These are phyloP conservation scores for Xestobium rufovillosum DNA, from an alignment of 2,888 invertebrate species.

Conservation along the genomic window DNA sequence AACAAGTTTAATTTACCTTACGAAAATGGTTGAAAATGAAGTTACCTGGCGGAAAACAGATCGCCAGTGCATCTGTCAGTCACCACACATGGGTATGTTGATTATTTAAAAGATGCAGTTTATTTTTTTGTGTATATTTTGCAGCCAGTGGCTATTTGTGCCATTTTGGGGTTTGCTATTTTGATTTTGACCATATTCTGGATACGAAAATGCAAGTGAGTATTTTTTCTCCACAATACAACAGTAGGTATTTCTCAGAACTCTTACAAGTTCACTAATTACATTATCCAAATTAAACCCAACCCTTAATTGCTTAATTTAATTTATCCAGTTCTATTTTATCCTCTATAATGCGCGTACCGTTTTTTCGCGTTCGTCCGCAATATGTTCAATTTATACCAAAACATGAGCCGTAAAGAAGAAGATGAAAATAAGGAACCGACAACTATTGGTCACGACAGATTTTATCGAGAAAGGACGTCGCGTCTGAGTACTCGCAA, in stretches of 20 bases:
- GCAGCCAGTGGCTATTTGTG: slow-evolving; percentile 40
- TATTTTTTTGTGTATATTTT: slow-evolving; percentile 22
- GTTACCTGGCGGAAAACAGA: no score
- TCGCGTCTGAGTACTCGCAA: slow-evolving; percentile 48
- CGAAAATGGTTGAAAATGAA: slow-evolving; percentile 1
- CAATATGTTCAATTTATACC: slow-evolving; percentile 71
- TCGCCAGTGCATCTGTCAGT: no score
- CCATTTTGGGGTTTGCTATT: slow-evolving; percentile 41
- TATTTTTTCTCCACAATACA: slow-evolving; percentile 10
- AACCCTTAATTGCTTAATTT: no score
- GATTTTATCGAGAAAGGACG: slow-evolving; percentile 66
- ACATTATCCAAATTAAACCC: slow-evolving; percentile 2
- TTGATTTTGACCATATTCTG: slow-evolving; percentile 44
- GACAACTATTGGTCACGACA: slow-evolving; percentile 71
- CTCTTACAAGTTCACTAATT: slow-evolving; percentile 2
- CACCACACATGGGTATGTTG: slow-evolving; percentile 30
- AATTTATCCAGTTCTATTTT: no score
- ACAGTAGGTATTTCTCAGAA: slow-evolving; percentile 2
- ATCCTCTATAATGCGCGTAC: no score
- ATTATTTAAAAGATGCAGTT: slow-evolving; percentile 7
- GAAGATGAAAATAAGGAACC: slow-evolving; percentile 48
- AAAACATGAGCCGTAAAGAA: slow-evolving; percentile 56
- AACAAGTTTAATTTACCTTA: no score
- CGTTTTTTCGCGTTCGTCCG: no score
- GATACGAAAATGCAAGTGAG: slow-evolving; percentile 46